Conservation (phyloP, 2,113 vertebrate genomes). For the Saguinus imperator region DNA sequence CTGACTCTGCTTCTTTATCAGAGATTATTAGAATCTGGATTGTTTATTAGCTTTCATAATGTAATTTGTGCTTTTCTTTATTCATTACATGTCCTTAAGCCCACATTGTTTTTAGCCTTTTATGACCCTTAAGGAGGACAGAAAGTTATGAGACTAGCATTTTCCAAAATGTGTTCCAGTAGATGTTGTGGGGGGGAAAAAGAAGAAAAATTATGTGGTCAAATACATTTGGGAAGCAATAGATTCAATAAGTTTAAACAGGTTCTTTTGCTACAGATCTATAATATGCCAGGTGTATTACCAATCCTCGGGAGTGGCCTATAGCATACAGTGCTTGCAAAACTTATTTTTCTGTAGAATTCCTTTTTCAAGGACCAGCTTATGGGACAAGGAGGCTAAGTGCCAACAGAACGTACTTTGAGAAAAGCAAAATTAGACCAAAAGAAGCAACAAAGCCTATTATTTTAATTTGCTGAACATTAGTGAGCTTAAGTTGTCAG, state of each 20-base stretch:
- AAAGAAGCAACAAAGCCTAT: not conserved
- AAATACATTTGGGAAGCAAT: slow-evolving; percentile 40
- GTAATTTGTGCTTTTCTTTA: slow-evolving; percentile 23
- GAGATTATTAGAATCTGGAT: not conserved
- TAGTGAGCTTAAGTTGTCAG: not conserved
- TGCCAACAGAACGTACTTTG: not conserved
- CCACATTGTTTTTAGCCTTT: slow-evolving; percentile 21
- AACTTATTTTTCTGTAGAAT: not conserved
- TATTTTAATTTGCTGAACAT: not conserved
- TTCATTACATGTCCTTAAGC: slow-evolving; percentile 22
- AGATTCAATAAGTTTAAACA: slow-evolving; percentile 5
- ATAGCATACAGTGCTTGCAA: not conserved
- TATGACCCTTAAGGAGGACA: slow-evolving; percentile 38
- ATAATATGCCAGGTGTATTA: not conserved
- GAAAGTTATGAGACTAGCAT: slow-evolving; percentile 29
- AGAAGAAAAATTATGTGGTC: not conserved
- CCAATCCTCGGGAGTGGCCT: not conserved
- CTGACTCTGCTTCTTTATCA: not conserved
- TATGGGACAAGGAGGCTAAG: not conserved
- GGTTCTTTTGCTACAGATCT: slow-evolving; percentile 1
- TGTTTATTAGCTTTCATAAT: not conserved
- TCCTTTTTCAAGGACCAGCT: not conserved
- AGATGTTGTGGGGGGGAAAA: not conserved
- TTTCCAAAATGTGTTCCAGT: slow-evolving; percentile 66
- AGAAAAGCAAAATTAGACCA: slow-evolving; percentile 10